Percentiles rank a stretch among this genome's conserved stretches.
Evolutionary conservation across 2,113 vertebrate species (phyloP).

Genomic region (Cinclus cinclus): DNA sequence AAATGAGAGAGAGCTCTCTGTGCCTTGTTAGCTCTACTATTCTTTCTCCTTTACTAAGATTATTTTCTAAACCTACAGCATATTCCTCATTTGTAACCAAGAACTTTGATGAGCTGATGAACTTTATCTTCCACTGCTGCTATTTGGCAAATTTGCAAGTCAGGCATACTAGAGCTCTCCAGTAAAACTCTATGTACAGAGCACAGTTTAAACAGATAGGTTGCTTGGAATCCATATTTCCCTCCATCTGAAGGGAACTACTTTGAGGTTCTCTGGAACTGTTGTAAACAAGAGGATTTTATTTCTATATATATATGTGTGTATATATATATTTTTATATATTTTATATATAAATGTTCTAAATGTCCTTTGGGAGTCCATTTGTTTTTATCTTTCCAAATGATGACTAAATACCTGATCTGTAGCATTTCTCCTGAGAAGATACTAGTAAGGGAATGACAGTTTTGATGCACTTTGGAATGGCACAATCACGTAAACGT

Average conservation of each 20-base stretch:
- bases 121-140: slow-evolving; percentile 1
- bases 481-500: slow-evolving; percentile 84
- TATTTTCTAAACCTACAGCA: slow-evolving; percentile 22
- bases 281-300: slow-evolving; percentile 82
- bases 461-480: slow-evolving; percentile 86
- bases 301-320: background rate
- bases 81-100: slow-evolving; percentile 46
- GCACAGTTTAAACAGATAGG: slow-evolving; percentile 67
- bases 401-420: slow-evolving; percentile 81
- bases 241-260: slow-evolving; percentile 72
- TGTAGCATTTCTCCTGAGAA: slow-evolving; percentile 86
- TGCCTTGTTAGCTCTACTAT: slow-evolving; percentile 29
- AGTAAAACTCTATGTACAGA: slow-evolving; percentile 62
- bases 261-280: slow-evolving; percentile 78
- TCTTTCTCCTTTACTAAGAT: background rate
- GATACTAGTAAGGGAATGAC: slow-evolving; percentile 83
- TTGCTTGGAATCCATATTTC: slow-evolving; percentile 70
- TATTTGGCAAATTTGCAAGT: slow-evolving; percentile 24
- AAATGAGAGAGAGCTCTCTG: slow-evolving; percentile 42
- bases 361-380: slow-evolving; percentile 76
- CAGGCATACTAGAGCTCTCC: slow-evolving; percentile 56
- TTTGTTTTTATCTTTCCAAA: slow-evolving; percentile 73
- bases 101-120: slow-evolving; percentile 24
- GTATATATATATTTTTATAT: slow-evolving; percentile 56
- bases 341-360: slow-evolving; percentile 67